Evolutionary conservation across 2,888 invertebrate species (phyloP), one percentile per base, ranked within the genome.

Genomic region (Germaria angustata): DNA sequence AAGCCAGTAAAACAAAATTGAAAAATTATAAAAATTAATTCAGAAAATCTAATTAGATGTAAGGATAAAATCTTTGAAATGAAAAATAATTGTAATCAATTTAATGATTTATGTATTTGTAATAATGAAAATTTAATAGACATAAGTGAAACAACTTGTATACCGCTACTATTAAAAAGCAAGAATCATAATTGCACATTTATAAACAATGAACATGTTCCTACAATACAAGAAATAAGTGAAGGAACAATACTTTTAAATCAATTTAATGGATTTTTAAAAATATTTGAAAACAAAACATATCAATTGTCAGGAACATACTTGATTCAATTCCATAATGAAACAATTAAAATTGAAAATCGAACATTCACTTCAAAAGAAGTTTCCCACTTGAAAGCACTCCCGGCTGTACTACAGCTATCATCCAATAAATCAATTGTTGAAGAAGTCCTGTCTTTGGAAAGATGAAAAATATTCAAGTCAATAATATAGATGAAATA

Each of bases 261-360:
- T 46, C 46, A 46, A 46, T 46, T 46, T 46, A 46, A 46, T 20
- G 46, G 46, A 2, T 20, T 46, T 20, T 8, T 20, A 20, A 20
- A 9, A 46, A 20, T 20, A 20, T 7, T 11, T 9, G 20, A 46
- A 46, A 9, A 8, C 17, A 46, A 2, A 17, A 11, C 36, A 13
- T 36, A 36, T 49, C 13, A 49, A 49, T 49, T 49, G 13, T 49
- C 49, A 7, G 49, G 49, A 3, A 49, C 49, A 13, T 49, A 49
- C 22, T 17, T 49, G 6, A 49, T 49, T 24, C 49, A n/a, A n/a
- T n/a, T n/a, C n/a, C n/a, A n/a, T n/a, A n/a, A n/a, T n/a, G n/a
- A n/a, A n/a, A n/a, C n/a, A 49, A 51, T 53, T 34, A 17, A 57
- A 57, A 57, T 57, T 20, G 22, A 57, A 13, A 57, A 51, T 51